Conservation (phyloP, 1,140 invertebrate species). For the Apis mellifera region DNA sequence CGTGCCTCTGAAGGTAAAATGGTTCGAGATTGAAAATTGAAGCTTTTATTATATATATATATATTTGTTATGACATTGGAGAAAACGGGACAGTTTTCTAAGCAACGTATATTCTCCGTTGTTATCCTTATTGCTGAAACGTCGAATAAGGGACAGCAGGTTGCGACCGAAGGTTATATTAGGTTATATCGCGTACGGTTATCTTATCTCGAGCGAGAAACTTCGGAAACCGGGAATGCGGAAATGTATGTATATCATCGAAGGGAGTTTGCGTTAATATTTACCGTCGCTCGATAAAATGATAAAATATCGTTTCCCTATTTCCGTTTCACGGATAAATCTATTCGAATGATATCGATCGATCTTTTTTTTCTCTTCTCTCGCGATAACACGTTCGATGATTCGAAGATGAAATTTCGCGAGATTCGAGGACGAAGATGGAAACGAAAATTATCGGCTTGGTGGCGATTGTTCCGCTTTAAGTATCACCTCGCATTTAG, state of each 20-base stretch:
- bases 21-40: constrained; percentile 25
- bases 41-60: constrained; percentile 16
- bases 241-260: background rate
- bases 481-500: constrained; percentile 60
- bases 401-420: background rate
- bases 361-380: background rate
- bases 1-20: constrained; percentile 4
- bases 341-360: background rate
- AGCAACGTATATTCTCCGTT: background rate
- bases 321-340: no score
- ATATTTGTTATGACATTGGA: background rate
- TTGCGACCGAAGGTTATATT: background rate
- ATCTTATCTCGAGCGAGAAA: constrained; percentile 2
- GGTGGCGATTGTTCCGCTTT: constrained; percentile 56
- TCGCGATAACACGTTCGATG: background rate
- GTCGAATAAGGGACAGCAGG: constrained; percentile 3
- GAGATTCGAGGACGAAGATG: background rate
- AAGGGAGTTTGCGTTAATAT: constrained; percentile 1
- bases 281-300: background rate
- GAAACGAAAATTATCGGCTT: constrained; percentile 42
- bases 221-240: background rate
- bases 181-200: background rate
- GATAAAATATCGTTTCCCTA: no score
- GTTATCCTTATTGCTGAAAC: constrained; percentile 23
- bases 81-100: constrained; percentile 1